These are phyloP conservation scores for Prietella phreatophila DNA, from an alignment of 2,113 vertebrate species.

Conservation along the genomic window DNA sequence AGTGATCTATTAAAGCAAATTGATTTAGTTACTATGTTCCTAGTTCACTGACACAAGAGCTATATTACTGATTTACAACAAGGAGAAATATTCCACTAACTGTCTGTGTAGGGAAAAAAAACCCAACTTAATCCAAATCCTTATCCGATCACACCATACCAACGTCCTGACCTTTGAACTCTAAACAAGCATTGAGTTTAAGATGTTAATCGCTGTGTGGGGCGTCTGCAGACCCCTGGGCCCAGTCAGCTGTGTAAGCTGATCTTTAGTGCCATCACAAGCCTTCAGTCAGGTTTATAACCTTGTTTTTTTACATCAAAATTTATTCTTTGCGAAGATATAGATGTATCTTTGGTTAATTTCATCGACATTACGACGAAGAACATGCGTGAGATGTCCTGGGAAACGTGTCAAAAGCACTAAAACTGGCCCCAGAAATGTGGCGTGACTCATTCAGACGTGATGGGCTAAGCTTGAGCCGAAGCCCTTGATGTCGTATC, in stretches of 20 bases:
- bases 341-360: neutral
- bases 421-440: neutral
- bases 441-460: neutral
- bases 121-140: neutral
- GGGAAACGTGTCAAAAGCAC: no score
- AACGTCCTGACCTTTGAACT: slow-evolving; percentile 20
- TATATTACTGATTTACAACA: neutral
- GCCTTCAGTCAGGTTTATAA: neutral
- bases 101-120: neutral
- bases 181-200: neutral
- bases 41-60: neutral
- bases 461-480: neutral
- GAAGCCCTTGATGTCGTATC: slow-evolving; percentile 23
- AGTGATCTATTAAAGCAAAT: neutral
- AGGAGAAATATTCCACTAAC: neutral
- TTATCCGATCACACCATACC: neutral
- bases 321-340: neutral
- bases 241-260: slow-evolving; percentile 23
- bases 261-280: neutral
- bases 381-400: neutral
- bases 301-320: neutral
- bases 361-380: neutral
- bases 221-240: neutral
- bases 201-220: neutral
- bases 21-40: neutral